Evolutionary conservation across 2,888 invertebrate genomes (phyloP).

Genomic region (Oithona nana): DNA sequence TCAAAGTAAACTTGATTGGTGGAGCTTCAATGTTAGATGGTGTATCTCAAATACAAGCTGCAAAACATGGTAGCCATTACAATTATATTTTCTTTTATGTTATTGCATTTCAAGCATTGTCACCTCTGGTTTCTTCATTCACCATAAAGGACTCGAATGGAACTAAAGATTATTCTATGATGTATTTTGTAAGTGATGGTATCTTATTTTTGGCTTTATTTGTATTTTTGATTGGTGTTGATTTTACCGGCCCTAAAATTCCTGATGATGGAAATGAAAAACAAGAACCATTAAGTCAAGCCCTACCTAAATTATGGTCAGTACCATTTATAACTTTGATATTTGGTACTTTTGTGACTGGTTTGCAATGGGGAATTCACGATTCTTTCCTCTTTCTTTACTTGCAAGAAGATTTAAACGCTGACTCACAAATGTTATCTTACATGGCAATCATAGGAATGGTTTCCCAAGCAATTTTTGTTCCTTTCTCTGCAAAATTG

Average conservation of each 20-base stretch:
- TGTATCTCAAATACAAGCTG: too few relatives aligned
- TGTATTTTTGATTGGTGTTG: neutral
- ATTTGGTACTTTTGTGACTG: neutral
- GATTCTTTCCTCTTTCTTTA: neutral
- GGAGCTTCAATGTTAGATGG: too few relatives aligned
- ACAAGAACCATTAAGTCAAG: neutral
- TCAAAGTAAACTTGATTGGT: neutral
- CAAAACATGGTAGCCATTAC: neutral
- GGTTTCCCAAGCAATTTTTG: neutral
- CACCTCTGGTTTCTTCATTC: neutral
- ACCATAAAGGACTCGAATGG: neutral
- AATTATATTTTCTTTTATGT: neutral
- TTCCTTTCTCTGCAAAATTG: neutral
- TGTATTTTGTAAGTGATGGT: neutral
- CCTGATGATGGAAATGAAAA: neutral
- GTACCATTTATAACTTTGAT: neutral
- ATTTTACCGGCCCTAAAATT: neutral
- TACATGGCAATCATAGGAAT: neutral
- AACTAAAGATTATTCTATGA: neutral
- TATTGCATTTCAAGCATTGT: neutral
- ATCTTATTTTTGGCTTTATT: neutral
- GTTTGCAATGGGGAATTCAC: neutral
- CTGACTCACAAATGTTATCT: neutral
- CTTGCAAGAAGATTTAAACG: neutral
- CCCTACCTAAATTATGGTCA: neutral